A percentile compares a stretch with the other conserved stretches of the same genome.
Evolutionary conservation across 30 jellyfish, hydroid and myxozoan genomes (phyloP).

Genomic region (Aurelia aurita): DNA sequence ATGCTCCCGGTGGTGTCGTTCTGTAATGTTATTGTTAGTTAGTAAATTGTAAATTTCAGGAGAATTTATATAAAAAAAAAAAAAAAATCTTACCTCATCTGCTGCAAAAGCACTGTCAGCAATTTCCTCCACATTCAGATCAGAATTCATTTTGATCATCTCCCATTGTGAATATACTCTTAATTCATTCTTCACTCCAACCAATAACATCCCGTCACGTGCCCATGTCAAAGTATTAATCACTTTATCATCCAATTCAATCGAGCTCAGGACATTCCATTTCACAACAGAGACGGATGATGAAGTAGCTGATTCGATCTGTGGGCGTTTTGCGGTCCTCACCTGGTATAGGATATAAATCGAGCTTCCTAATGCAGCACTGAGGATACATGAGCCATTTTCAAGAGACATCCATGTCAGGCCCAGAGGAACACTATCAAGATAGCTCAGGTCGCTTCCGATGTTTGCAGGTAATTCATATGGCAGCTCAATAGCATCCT

Average conservation of each 20-base stretch:
- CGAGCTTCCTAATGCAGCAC: slow-evolving; percentile 82
- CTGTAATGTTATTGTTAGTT: too few species aligned
- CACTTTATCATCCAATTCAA: slow-evolving; percentile 62
- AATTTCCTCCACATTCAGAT: not conserved
- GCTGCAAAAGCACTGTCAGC: not conserved
- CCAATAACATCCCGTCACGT: slow-evolving; percentile 92
- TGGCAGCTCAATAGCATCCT: slow-evolving; percentile 64
- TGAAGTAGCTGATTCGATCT: slow-evolving; percentile 56
- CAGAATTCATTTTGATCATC: slow-evolving; percentile 29
- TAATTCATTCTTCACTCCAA: slow-evolving; percentile 96
- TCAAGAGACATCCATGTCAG: slow-evolving; percentile 96
- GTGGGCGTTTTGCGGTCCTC: slow-evolving; percentile 41
- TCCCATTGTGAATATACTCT: slow-evolving; percentile 99
- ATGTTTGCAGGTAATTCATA: slow-evolving; percentile 40
- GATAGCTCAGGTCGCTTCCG: slow-evolving; percentile 23
- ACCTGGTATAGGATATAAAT: slow-evolving; percentile 54
- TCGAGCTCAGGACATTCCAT: slow-evolving; percentile 79
- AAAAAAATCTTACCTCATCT: slow-evolving; percentile 47
- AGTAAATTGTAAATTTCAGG: too few species aligned
- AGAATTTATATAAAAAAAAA: too few species aligned
- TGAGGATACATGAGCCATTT: slow-evolving; percentile 84
- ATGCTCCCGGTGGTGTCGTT: too few species aligned
- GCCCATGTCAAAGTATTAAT: slow-evolving; percentile 96
- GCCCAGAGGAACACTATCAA: slow-evolving; percentile 62
- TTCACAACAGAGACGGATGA: slow-evolving; percentile 50